These are phyloP conservation scores for Microcebus tavaratra DNA, from an alignment of 2,113 vertebrate species.

Conservation along the genomic window DNA sequence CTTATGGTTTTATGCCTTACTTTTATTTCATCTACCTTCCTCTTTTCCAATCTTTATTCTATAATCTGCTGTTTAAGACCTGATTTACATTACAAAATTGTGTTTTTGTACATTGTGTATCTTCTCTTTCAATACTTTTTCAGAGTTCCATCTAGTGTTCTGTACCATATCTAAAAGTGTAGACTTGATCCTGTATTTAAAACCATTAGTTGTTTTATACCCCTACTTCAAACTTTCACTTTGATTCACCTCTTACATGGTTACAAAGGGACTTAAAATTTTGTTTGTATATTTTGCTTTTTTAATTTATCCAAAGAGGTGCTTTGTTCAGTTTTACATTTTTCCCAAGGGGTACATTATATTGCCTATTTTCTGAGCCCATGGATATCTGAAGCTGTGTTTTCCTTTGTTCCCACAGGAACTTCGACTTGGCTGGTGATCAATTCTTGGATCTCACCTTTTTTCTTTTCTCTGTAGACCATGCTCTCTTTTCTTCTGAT, in stretches of 20 bases:
- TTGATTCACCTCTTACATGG: neutral
- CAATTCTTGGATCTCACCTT: neutral
- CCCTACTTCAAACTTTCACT: neutral
- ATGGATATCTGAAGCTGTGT: neutral
- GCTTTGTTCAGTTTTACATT: neutral
- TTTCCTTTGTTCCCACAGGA: neutral
- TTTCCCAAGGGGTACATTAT: neutral
- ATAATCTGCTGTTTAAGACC: neutral
- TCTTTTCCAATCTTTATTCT: neutral
- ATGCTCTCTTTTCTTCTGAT: neutral
- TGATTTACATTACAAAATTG: neutral
- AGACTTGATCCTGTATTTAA: neutral
- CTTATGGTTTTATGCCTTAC: neutral
- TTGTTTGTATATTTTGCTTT: neutral
- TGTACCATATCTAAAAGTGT: neutral
- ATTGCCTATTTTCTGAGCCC: neutral
- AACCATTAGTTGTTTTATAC: neutral
- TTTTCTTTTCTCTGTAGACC: neutral
- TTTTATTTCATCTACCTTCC: neutral
- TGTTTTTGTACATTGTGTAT: neutral
- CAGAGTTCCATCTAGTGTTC: neutral
- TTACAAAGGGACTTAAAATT: neutral
- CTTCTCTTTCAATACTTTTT: neutral
- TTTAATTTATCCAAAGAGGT: neutral
- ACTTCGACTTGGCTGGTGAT: neutral